Evolutionary conservation across 1,140 invertebrate species (phyloP), one percentile per base, ranked within the genome.

Genomic region (Mactra quadrangularis): DNA sequence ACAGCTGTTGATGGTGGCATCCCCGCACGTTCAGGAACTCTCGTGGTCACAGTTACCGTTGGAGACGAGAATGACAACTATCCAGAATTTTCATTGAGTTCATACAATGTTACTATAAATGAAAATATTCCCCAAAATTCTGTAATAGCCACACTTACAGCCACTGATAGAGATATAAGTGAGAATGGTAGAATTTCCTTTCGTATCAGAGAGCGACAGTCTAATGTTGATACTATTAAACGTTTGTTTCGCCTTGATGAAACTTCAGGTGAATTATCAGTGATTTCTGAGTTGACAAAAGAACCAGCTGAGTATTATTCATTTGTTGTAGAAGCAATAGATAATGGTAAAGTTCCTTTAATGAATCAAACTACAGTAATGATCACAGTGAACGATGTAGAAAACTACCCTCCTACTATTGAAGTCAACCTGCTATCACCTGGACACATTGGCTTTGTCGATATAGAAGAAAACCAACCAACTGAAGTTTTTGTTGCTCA

Each of bases 31-130:
- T 95, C 95, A 77, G 97, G 97, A 35, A 98, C 95, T 17, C 31
- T 86, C 9, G 29, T 31, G 2, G 41, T 79, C 96, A 96, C 74
- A 96, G 96, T 60, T 96, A 97, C 92, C 97, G 97, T 93, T 97
- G 96, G 93, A 97, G 97, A 92, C 97, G 97, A 66, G 96, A 94
- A 98, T 97, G 94, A 98, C 97, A 88, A 97, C 97, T 89, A 97
- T 97, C 19, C 97, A 96, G 93, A 97, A 97, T 92, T 98, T 97
- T 97, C 97, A 97, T 89, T 97, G 96, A 57, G 17, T 22, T n/a
- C 22, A 25, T 85, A 85, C 45, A 83, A 72, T 55, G 29, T 60
- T 0, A 79, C 64, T 35, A 64, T 86, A 1, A 41, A 70, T 27
- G 66, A 84, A 41, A 71, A 68, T 38, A 57, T 78, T 29, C 25